These are phyloP conservation scores for Conops quadrifasciatus DNA, from an alignment of 2,888 invertebrate species.

Conservation along the genomic window DNA sequence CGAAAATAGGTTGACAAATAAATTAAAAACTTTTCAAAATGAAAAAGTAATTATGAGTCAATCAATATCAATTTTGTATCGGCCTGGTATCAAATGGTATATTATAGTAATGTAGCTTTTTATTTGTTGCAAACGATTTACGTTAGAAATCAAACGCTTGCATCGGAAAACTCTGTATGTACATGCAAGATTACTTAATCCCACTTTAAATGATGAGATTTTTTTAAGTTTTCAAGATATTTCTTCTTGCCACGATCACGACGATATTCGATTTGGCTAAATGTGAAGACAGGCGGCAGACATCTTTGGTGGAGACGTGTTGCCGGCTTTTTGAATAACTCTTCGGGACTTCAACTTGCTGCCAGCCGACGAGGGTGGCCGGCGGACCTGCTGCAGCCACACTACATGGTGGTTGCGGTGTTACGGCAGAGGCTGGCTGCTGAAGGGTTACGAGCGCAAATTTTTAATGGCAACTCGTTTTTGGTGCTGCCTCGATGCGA, in stretches of 20 bases:
- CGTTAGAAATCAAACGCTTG: neutral
- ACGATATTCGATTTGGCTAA: slow-evolving; percentile 37
- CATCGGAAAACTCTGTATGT: too few relatives aligned
- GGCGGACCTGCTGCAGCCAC: too few relatives aligned
- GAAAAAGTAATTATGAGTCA: too few relatives aligned
- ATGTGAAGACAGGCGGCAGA: slow-evolving; percentile 40
- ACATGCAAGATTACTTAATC: too few relatives aligned
- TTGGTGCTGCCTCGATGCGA: slow-evolving; percentile 4
- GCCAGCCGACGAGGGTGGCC: neutral
- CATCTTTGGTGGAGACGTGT: slow-evolving; percentile 1
- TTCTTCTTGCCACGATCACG: neutral
- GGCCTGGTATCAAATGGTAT: slow-evolving; percentile 43
- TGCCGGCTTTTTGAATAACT: neutral
- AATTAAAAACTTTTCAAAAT: too few relatives aligned
- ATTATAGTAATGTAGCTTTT: slow-evolving; percentile 43
- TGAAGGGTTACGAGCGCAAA: too few relatives aligned
- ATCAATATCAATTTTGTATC: too few relatives aligned
- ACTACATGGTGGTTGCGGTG: too few relatives aligned
- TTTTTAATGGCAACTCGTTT: neutral
- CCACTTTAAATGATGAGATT: too few relatives aligned
- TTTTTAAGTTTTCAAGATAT: neutral
- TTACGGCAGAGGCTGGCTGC: neutral
- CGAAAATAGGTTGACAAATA: too few relatives aligned
- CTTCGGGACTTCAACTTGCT: neutral
- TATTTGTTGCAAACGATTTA: neutral